Percentiles rank a stretch among this genome's conserved stretches.
Evolutionary conservation across 92 coral and sea anemone genomes (phyloP).

Genomic region (Actinernus sp.): DNA sequence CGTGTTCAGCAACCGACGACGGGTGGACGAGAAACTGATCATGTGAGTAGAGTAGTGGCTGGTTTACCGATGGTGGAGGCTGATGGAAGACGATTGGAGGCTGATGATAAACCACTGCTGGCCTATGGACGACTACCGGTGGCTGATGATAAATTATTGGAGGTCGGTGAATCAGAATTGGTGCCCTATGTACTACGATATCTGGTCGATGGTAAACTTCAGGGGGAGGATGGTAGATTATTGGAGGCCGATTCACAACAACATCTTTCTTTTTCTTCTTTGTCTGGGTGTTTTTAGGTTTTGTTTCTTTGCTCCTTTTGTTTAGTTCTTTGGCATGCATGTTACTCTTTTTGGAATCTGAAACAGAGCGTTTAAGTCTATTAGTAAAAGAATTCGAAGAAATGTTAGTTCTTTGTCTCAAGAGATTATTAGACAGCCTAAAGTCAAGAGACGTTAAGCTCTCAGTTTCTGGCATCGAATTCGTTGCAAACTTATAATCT

Average conservation of each 20-base stretch:
- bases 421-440: constrained; percentile 35
- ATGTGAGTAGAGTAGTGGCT: constrained; percentile 94
- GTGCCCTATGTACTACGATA: constrained; percentile 98
- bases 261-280: constrained; percentile 96
- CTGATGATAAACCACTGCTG: constrained; percentile 98
- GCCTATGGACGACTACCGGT: constrained; percentile 96
- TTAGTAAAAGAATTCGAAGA: constrained; percentile 34
- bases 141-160: constrained; percentile 99
- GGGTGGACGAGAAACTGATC: constrained; percentile 95
- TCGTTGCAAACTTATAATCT: constrained; percentile 21
- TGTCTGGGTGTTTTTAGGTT: constrained; percentile 9
- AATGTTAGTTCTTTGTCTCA: constrained; percentile 13
- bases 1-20: constrained; percentile 82
- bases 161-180: constrained; percentile 97
- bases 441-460: constrained; percentile 34
- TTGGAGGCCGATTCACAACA: constrained; percentile 98
- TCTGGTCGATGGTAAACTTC: constrained; percentile 99
- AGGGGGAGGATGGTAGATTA: constrained; percentile 99
- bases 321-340: constrained; percentile 20
- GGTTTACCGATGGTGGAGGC: constrained; percentile 98
- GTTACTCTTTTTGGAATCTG: constrained; percentile 45
- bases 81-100: constrained; percentile 98
- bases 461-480: constrained; percentile 21
- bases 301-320: constrained; percentile 27
- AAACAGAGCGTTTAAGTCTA: constrained; percentile 73